Conservation (phyloP, 2,797 vertebrate genomes). For the Erithacus rubecula region DNA sequence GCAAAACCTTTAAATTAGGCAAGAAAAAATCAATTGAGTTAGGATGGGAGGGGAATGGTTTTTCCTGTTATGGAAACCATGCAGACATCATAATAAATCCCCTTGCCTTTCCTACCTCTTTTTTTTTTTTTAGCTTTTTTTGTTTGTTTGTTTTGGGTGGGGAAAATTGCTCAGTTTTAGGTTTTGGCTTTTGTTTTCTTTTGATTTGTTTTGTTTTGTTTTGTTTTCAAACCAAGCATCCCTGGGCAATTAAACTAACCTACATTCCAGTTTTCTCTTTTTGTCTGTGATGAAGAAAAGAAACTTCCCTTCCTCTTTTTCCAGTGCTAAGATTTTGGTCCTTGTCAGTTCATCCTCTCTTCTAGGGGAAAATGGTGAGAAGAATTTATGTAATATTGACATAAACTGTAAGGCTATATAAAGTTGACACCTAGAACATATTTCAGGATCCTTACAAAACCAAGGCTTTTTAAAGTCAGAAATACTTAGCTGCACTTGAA, state of each 20-base stretch:
- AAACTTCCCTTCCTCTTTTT: background rate
- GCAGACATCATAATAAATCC: background rate
- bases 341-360: background rate
- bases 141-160: background rate
- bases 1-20: constrained; percentile 7
- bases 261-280: background rate
- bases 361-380: background rate
- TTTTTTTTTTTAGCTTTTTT: too few relatives aligned
- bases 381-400: background rate
- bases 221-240: background rate
- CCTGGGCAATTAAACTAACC: background rate
- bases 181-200: too few relatives aligned
- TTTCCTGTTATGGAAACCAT: background rate
- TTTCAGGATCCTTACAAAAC: background rate
- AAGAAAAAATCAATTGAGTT: background rate
- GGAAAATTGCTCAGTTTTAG: too few relatives aligned
- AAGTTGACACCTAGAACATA: background rate
- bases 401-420: background rate
- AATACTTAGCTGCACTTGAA: background rate
- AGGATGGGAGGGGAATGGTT: background rate
- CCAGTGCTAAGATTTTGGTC: background rate
- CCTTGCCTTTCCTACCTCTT: background rate
- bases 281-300: background rate
- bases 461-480: background rate
- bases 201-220: too few relatives aligned